phyloP scores from a whole-genome alignment of 1,140 invertebrate genomes.

The Bombus turneri region DNA sequence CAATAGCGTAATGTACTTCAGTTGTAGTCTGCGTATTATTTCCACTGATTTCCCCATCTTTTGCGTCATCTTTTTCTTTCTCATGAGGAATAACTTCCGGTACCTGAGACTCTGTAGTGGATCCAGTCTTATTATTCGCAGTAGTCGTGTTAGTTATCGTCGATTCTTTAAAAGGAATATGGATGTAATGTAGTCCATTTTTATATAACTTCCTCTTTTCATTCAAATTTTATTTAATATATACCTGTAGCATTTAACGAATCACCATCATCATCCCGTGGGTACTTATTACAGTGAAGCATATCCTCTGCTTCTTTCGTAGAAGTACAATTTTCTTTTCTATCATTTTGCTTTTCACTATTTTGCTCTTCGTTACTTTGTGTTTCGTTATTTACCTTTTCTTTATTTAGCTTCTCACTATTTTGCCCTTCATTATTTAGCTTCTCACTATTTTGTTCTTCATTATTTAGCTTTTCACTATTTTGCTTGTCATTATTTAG shows the following conservation, averaged over 20 bases:
- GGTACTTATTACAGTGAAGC: slow-evolving; percentile 2
- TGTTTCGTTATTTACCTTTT: no score
- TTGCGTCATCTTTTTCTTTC: not conserved
- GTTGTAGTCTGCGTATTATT: not conserved
- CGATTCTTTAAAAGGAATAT: not conserved
- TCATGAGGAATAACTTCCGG: not conserved
- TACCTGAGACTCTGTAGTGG: not conserved
- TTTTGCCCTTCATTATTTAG: not conserved
- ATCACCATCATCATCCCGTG: slow-evolving; percentile 36
- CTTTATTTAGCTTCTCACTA: not conserved
- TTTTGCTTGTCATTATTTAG: no score
- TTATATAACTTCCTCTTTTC: not conserved
- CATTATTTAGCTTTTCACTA: not conserved
- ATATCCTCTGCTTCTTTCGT: slow-evolving; percentile 34
- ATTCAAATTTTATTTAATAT: not conserved
- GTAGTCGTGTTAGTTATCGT: no score
- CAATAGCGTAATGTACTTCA: not conserved
- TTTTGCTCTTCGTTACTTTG: no score
- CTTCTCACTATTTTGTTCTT: not conserved
- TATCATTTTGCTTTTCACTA: not conserved
- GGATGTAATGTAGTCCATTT: not conserved
- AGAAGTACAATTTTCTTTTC: not conserved
- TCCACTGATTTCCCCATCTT: not conserved
- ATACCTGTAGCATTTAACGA: slow-evolving; percentile 9
- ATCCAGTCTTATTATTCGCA: not conserved